Evolutionary conservation across 2,797 vertebrate genomes (phyloP).

Genomic region (Geotrypetes seraphini): DNA sequence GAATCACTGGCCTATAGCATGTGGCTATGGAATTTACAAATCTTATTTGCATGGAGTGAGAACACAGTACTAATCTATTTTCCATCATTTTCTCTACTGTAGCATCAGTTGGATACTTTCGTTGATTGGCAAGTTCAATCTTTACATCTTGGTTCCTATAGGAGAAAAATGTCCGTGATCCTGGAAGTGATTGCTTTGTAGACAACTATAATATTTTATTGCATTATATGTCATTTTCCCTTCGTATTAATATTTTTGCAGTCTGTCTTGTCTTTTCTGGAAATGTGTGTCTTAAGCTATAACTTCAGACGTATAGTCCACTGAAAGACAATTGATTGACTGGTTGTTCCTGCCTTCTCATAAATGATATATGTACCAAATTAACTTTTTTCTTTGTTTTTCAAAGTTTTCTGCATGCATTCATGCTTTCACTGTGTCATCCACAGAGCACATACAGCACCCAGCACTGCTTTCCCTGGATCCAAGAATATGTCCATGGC

Average conservation of each 20-base stretch:
- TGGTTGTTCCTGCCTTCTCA: background rate
- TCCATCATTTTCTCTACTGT: background rate
- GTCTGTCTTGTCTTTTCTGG: slow-evolving; percentile 19
- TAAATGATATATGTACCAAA: background rate
- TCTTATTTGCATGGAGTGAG: background rate
- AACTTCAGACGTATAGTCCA: slow-evolving; percentile 3
- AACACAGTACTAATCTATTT: background rate
- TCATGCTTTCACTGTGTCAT: slow-evolving; percentile 40
- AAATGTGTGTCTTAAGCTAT: slow-evolving; percentile 18
- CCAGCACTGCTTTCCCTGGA: slow-evolving; percentile 31
- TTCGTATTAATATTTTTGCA: background rate
- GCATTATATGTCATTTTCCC: background rate
- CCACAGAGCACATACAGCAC: slow-evolving; percentile 46
- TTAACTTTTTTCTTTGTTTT: slow-evolving; percentile 5
- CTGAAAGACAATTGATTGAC: slow-evolving; percentile 11
- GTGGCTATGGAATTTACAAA: background rate
- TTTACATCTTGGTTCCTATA: slow-evolving; percentile 22
- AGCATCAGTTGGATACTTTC: background rate
- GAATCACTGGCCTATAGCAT: background rate
- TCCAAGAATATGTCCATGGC: slow-evolving; percentile 49
- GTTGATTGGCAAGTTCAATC: background rate
- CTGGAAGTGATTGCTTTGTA: too few species aligned
- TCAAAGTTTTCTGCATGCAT: slow-evolving; percentile 18
- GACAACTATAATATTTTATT: too few species aligned
- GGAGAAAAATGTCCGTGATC: background rate